These are phyloP conservation scores for Argyra leucocephala DNA, from an alignment of 2,888 invertebrate genomes.

Conservation along the genomic window DNA sequence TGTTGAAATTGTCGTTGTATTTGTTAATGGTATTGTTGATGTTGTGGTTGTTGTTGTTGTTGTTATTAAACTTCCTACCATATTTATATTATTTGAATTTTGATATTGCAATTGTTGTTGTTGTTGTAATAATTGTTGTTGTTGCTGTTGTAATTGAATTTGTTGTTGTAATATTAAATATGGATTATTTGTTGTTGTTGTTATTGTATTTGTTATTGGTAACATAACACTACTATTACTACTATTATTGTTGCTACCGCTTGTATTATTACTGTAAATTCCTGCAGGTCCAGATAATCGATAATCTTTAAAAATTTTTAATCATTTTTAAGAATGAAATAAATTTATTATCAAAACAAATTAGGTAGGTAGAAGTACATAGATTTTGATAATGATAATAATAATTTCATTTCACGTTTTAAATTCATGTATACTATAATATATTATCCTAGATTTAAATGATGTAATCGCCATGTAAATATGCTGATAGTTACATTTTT, in stretches of 20 bases:
- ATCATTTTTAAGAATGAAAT: neutral
- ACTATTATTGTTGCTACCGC: slow-evolving; percentile 17
- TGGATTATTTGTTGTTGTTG: neutral
- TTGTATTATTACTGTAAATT: slow-evolving; percentile 30
- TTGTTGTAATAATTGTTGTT: slow-evolving; percentile 16
- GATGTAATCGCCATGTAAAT: too few species aligned
- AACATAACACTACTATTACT: slow-evolving; percentile 21
- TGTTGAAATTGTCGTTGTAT: slow-evolving; percentile 17
- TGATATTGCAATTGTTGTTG: too few species aligned
- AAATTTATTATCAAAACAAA: too few species aligned
- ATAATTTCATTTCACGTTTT: too few species aligned
- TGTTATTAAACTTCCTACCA: slow-evolving; percentile 14
- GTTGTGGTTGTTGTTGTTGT: slow-evolving; percentile 14
- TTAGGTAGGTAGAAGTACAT: too few species aligned
- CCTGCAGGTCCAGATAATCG: neutral
- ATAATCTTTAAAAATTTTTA: neutral
- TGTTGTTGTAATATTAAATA: slow-evolving; percentile 12
- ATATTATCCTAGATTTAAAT: too few species aligned
- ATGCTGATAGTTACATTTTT: too few species aligned
- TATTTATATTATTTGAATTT: slow-evolving; percentile 13
- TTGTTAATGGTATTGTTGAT: slow-evolving; percentile 13
- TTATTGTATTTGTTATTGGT: slow-evolving; percentile 18
- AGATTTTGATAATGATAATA: too few species aligned
- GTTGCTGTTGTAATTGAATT: slow-evolving; percentile 12
- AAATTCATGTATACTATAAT: too few species aligned